Base-by-base conservation (phyloP, 2,888 invertebrate species). In the Operophtera brumata region DNA sequence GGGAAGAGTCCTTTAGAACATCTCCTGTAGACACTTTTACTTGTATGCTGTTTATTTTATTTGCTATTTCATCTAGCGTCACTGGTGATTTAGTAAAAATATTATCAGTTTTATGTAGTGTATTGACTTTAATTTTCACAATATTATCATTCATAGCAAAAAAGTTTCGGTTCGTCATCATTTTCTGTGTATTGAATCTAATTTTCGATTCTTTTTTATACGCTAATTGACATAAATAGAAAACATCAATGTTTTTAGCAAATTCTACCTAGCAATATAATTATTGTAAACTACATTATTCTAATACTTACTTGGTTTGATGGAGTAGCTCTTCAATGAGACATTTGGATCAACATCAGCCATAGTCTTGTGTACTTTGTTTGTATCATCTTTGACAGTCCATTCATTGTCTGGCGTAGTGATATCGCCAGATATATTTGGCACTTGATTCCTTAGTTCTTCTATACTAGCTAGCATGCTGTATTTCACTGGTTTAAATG, bases 391-490 rank as follows among this genome's bases (percentile, higher is more conserved):
- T 7, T 12, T 34, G 6, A 6, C 28, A n/a, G 11, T 11, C 49
- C 37, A 37, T 44, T 40, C 28, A 9, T 4, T 11, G 2, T 34
- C 5, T 20, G 28, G 26, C 6, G 48, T 20, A 12, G 20, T 1
- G 1, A 47, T 30, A 6, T 66, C 57, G 1, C 57, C 65, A 2
- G 72, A 68, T 12, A 84, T 78, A 51, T 77, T 78, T 1, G 82
- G 81, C 42, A 82, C 62, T 55, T 76, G 71, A 3, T 64, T 66
- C n/a, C 57, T 62, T 39, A 82, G 65, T 1, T 78, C 80, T 2
- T 77, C 67, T 6, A 73, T 7, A 6, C 52, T 65, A 4, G 65
- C 56, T 5, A 62, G 12, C 46, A 64, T 74, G 5, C 67, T 44
- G 46, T 60, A 71, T 48, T 69, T 73, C 0, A 73, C 26, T 20